Evolutionary conservation across 1,140 invertebrate genomes (phyloP), one percentile per base, ranked within the genome.

Genomic region (Eulimnadia texana): DNA sequence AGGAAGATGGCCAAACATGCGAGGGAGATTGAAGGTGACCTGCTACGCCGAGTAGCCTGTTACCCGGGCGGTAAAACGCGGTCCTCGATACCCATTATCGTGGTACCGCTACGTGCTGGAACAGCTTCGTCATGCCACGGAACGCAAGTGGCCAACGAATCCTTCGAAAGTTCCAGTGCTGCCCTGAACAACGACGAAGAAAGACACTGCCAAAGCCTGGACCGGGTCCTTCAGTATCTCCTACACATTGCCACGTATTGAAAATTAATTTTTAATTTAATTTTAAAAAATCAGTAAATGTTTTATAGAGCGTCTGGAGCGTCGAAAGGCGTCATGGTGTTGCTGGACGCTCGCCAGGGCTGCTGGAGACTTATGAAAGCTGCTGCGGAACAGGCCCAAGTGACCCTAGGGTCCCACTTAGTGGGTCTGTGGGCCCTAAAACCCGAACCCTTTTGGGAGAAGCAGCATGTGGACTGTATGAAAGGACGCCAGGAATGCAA

Each of bases 371-470:
- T 80, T 29, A 79, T 81, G 23, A 72, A 81, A 60, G 76, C 77
- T n/a, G 79, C 77, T 66, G 79, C 82, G 58, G 75, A 80, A 16
- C 74, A 78, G 58, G 73, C 79, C 2, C 77, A 74, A 61, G 70
- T 74, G 16, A 70, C 76, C 6, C 72, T 82, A 33, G 76, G 76
- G 56, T 70, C 74, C 50, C 76, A 78, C 61, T 70, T 77, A 19
- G 73, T 76, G 60, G 75, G 76, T 28, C 71, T 84, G 52, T 76
- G 84, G 66, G 80, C 84, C 54, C 71, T 85, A 47, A 75, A 82
- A 63, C 80, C 82, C 2, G 84, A 85, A 66, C 81, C 80, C 10
- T 85, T 85, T 71, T 85, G 83, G 83, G 83, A 85, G 69, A 84
- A 84, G 66, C 79, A 81, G 66, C 71, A 78, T n/a, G 81, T 85